Evolutionary conservation across 2,797 vertebrate species (phyloP), one percentile per base, ranked within the genome.

Genomic region (Bovichtus variegatus): DNA sequence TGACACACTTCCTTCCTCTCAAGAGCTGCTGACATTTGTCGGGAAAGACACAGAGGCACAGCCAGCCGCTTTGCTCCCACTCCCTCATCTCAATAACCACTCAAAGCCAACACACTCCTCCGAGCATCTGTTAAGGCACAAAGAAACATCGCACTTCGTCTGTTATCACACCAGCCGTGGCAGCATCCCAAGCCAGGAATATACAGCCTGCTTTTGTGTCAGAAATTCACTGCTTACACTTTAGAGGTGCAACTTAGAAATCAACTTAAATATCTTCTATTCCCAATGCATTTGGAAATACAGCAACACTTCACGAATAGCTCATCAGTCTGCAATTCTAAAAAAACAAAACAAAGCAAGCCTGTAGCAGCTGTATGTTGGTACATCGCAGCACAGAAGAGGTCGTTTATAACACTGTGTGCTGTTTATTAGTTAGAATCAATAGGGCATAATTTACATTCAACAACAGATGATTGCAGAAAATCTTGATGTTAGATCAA

Each of bases 121-220:
- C 72, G 75, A 90, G 86, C 91, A 89, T 91, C 91, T 92, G 87
- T 89, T 76, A 87, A 91, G 85, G 86, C 80, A 80, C 82, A 90
- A 81, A 88, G 84, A 88, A 78, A 82, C 80, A 31, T 49, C 34
- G 40, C 81, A 78, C 85, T 57, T 78, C 15, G 66, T 74, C 81
- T 87, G 76, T 84, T 81, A 67, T 85, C 86, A 71, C 79, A 88
- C 79, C 86, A 82, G 77, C 46, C 43, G 18, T 68, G 81, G 80
- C 84, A 43, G 68, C 61, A 9, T 53, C 76, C 78, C 72, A 84
- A 82, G 51, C 47, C 63, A 23, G 54, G 61, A 87, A 82, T 70
- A 84, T 16, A 83, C 78, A 74, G 76, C 62, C 78, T 36, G 71
- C 60, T 80, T n/a, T 75, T 73, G 62, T 76, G 50, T 38, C 16